Conservation (phyloP, 2,888 invertebrate species). For the Prosapia bicincta region DNA sequence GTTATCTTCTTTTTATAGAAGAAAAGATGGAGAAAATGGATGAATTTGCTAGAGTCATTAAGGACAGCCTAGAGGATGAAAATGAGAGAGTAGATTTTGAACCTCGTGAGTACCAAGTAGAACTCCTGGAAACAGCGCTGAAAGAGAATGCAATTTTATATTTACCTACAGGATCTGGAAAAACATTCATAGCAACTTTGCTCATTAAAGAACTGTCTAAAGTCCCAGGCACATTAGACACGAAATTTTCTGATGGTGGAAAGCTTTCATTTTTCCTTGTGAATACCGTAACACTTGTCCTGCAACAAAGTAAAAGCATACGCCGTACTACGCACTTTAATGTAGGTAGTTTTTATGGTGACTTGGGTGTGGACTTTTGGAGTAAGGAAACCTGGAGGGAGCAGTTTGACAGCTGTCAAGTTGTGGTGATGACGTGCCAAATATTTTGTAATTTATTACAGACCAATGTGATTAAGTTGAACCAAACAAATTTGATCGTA, state of each 20-base stretch:
- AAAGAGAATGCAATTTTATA: constrained; percentile 84
- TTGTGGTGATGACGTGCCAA: constrained; percentile 75
- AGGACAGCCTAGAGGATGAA: not conserved
- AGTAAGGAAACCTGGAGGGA: constrained; percentile 57
- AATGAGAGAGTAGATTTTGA: constrained; percentile 41
- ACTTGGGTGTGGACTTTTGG: constrained; percentile 74
- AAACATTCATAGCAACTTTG: constrained; percentile 86
- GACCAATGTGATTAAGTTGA: constrained; percentile 56
- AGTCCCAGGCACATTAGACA: constrained; percentile 44
- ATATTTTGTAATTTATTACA: constrained; percentile 69
- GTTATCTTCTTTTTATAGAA: too few species aligned
- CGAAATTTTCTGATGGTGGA: constrained; percentile 57
- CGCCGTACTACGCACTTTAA: constrained; percentile 52
- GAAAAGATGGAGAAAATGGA: too few species aligned
- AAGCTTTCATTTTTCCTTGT: constrained; percentile 77
- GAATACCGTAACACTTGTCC: constrained; percentile 75
- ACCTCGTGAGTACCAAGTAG: constrained; percentile 64
- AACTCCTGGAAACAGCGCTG: constrained; percentile 69
- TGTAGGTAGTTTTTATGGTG: constrained; percentile 68
- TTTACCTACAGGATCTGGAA: constrained; percentile 90
- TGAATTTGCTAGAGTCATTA: too few species aligned
- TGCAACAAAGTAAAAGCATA: constrained; percentile 71
- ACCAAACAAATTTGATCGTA: constrained; percentile 72
- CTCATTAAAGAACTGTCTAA: constrained; percentile 61
- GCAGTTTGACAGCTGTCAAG: constrained; percentile 61